Conservation (phyloP, 1,140 invertebrate species). For the Platyscapa corneri region DNA sequence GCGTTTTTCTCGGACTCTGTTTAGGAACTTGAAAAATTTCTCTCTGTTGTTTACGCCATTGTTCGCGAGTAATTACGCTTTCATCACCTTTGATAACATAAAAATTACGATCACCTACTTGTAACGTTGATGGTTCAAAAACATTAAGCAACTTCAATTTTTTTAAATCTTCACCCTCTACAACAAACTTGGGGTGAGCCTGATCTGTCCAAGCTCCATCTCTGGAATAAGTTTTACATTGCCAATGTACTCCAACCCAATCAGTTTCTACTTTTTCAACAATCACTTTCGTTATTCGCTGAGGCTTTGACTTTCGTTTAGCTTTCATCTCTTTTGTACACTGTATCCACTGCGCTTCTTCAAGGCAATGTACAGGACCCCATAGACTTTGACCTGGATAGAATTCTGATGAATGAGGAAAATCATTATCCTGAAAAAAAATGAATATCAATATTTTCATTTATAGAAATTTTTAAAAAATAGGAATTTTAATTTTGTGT, state of each 20-base stretch:
- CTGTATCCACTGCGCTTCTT: slow-evolving; percentile 85
- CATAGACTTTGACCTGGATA: slow-evolving; percentile 86
- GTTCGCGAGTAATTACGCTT: slow-evolving; percentile 75
- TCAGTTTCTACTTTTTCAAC: slow-evolving; percentile 80
- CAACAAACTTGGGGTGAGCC: slow-evolving; percentile 80
- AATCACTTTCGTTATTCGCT: slow-evolving; percentile 74
- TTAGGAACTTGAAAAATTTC: slow-evolving; percentile 72
- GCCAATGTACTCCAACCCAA: slow-evolving; percentile 86
- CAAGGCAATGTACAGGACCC: slow-evolving; percentile 81
- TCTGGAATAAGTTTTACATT: slow-evolving; percentile 84
- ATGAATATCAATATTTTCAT: neutral
- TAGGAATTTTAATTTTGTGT: slow-evolving; percentile 10
- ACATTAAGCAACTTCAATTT: slow-evolving; percentile 87
- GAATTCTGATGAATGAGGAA: slow-evolving; percentile 79
- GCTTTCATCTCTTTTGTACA: slow-evolving; percentile 84
- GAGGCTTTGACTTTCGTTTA: slow-evolving; percentile 78
- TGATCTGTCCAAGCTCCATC: slow-evolving; percentile 76
- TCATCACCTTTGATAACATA: slow-evolving; percentile 79
- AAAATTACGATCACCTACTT: slow-evolving; percentile 89
- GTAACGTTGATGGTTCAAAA: slow-evolving; percentile 91
- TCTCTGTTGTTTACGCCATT: slow-evolving; percentile 76
- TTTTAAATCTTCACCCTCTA: slow-evolving; percentile 84
- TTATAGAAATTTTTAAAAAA: neutral
- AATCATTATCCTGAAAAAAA: slow-evolving; percentile 77
- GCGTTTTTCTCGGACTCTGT: slow-evolving; percentile 67